Evolutionary conservation across 2,888 invertebrate species (phyloP), one percentile per base, ranked within the genome.

Genomic region (Thera obeliscata): DNA sequence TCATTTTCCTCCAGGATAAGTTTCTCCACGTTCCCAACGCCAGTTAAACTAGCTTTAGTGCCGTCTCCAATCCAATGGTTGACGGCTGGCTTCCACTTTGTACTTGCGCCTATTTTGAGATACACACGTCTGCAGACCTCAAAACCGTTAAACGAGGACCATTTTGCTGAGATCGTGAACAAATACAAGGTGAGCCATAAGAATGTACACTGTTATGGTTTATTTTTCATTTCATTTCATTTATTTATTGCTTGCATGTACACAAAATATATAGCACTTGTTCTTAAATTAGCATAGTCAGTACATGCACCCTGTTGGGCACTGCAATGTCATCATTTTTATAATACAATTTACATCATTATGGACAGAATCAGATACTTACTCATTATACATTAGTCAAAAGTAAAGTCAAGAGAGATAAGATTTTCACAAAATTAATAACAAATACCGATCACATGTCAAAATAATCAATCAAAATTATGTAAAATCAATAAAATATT

Each of bases 31-130:
- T 88, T 87, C 57, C 88, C 88, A 0, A 74, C 77, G 0, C 88
- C 88, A 2, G 81, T 81, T 0, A 72, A 71, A 3, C 69, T 82
- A 73, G 71, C 74, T 1, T 55, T 88, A 46, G 64, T 87, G 2
- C 75, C 77, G 0, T 80, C 89, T 2, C 86, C 89, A 0, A 60
- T 88, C 2, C 87, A 88, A 57, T 89, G 89, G 89, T 41, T 87
- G 59, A 83, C 88, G 1, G 83, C 85, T 0, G 67, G 82, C 2
- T 64, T 83, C 11, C 77, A 79, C 55, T 86, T 76, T 62, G 48
- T 84, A 0, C 49, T 77, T 4, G 79, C 85, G 0, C 82, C 87
- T 0, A 76, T 86, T 9, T 50, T 86, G 8, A 79, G 78, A 63
- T 81, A 78, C 61, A 83, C 82, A 0, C 73, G 87, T 3, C 70